phyloP scores from a whole-genome alignment of 2,888 invertebrate genomes.

The Bembecia ichneumoniformis region DNA sequence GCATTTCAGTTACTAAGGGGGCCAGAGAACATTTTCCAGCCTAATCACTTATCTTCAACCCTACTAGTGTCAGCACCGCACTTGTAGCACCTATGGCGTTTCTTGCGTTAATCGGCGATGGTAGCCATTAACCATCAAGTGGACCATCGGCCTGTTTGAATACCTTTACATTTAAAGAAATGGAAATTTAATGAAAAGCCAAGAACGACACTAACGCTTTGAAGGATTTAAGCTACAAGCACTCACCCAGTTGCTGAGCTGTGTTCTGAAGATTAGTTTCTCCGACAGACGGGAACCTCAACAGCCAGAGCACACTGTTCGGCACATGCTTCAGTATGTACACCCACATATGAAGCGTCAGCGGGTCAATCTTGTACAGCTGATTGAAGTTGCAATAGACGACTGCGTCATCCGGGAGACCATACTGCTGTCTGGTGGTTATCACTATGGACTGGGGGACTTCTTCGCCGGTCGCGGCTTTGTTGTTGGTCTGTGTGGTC shows the following conservation, averaged over 20 bases:
- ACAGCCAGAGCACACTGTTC: conserved; percentile 94
- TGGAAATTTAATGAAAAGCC: too few species aligned
- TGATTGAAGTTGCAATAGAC: conserved; percentile 99
- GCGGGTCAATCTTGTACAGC: conserved; percentile 98
- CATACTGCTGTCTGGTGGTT: conserved; percentile 96
- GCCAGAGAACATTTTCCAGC: too few species aligned
- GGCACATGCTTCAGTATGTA: conserved; percentile 95
- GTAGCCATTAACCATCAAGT: too few species aligned
- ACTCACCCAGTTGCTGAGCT: conserved; percentile 82
- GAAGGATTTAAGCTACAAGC: background rate
- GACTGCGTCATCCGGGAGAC: conserved; percentile 95
- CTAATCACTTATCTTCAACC: too few species aligned
- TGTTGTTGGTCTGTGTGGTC: conserved; percentile 97
- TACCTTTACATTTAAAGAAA: background rate
- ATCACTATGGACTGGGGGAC: conserved; percentile 97
- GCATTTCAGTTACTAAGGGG: too few species aligned
- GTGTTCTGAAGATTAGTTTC: conserved; percentile 88
- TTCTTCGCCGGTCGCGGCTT: conserved; percentile 98
- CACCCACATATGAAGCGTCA: conserved; percentile 96
- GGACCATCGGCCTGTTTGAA: too few species aligned
- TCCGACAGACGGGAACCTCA: conserved; percentile 94
- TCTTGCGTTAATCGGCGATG: too few species aligned
- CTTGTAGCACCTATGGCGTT: too few species aligned
- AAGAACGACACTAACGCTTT: too few species aligned
- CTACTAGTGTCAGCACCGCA: too few species aligned